Base-by-base conservation (phyloP, 2,888 invertebrate species). In the Lutraria lutraria region DNA sequence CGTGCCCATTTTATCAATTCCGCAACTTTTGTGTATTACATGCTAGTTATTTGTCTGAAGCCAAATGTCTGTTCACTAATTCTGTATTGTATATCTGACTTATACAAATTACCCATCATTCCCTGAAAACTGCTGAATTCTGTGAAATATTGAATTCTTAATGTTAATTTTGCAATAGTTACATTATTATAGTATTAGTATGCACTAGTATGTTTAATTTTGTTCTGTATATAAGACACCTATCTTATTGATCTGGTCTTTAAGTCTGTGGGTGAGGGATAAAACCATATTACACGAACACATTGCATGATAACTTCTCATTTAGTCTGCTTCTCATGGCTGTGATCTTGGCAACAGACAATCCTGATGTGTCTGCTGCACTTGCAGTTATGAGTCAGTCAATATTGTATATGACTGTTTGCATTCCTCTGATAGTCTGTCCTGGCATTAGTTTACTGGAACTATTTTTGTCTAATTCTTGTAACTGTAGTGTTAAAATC, bases 291-390 rank as follows among this genome's bases (percentile, higher is more conserved):
- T 31, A 76, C 15, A 31, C 16, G 34, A 76, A 34, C 76, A 34
- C 16, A 34, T 76, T 76, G 76, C 76, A 76, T 76, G 76, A 25
- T 76, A 25, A 31, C 29, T 34, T 19, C 34, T 76, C 76, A 76
- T 76, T 76, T 76, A 31, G 34, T 76, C 76, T 76, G 76, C 76
- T 76, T 16, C 76, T 25, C 31, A 31, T 19, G 31, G 29, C 76
- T 76, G 76, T 34, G 31, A 19, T 34, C 76, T 34, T 76, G 76
- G 76, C 76, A 76, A 76, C 76, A 0, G 34, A 76, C 76, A 34
- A 34, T 76, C 10, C 76, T 76, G 76, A 76, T 31, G 31, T 21
- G 76, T 76, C 76, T 76, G 34, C 76, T 31, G 31, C 76, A 76
- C 13, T 31, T 76, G 19, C 29, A 76, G 16, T 34, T 76, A 76